Conservation (phyloP, 1,140 invertebrate species). For the Venustaconcha ellipsiformis region DNA sequence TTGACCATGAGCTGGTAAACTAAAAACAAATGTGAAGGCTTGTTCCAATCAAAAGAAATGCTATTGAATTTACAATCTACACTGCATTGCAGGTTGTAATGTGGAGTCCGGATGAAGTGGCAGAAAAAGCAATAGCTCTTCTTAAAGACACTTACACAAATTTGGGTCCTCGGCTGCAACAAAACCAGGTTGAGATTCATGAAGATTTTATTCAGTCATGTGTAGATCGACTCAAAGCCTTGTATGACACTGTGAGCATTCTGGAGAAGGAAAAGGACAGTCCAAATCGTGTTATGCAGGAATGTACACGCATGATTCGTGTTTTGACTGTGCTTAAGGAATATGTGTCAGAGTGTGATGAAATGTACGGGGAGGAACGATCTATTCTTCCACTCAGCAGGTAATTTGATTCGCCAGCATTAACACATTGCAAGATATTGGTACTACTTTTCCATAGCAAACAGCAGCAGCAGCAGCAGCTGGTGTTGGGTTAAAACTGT, state of each 20-base stretch:
- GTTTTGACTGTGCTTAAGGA: constrained; percentile 95
- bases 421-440: no score
- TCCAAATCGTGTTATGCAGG: constrained; percentile 75
- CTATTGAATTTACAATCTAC: no score
- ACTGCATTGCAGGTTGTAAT: constrained; percentile 79
- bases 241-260: constrained; percentile 76
- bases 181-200: constrained; percentile 84
- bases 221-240: constrained; percentile 87
- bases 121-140: constrained; percentile 89
- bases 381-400: constrained; percentile 89
- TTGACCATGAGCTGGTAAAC: no score
- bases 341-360: constrained; percentile 96
- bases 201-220: constrained; percentile 91
- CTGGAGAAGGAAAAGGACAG: constrained; percentile 70
- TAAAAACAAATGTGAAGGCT: no score
- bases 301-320: constrained; percentile 91
- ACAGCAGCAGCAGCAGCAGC: no score
- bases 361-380: constrained; percentile 89
- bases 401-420: constrained; percentile 60
- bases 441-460: no score
- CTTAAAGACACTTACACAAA: constrained; percentile 95
- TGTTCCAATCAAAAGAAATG: no score
- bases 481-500: no score
- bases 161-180: constrained; percentile 86
- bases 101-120: constrained; percentile 90